Evolutionary conservation across 2,888 invertebrate genomes (phyloP), one percentile per base, ranked within the genome.

Genomic region (Lamellibrachia satsuma): DNA sequence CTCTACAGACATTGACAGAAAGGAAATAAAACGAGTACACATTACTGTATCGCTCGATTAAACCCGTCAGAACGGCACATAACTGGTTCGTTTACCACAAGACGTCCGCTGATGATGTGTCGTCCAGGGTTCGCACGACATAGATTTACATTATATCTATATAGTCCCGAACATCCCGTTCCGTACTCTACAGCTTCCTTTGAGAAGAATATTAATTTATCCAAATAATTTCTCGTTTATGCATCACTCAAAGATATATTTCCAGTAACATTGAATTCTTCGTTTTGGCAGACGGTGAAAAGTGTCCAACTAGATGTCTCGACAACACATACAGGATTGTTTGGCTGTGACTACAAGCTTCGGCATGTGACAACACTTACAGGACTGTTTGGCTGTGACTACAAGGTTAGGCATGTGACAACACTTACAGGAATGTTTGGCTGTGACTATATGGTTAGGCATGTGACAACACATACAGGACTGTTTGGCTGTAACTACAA

Each of bases 1-100:
- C 75, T 15, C n/a, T 75, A 75, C 22, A 22, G 22, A 75, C 75
- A 22, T 75, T 75, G 75, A 75, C 75, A 75, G 75, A 75, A 75
- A 75, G 15, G 75, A 15, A 22, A 15, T 75, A 22, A 75, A n/a
- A 75, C 75, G 75, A 75, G 75, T 75, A 75, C 75, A 75, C 75
- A 75, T 75, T 75, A 75, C n/a, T 75, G 22, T n/a, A 22, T 75
- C 75, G 75, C 75, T 75, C 75, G 75, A 75, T 75, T 75, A 75
- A 75, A 75, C 75, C 75, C 75, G 75, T 6, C 75, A 75, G 11
- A 75, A 75, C 22, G 75, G 75, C 22, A n/a, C n/a, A 22, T 15
- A 75, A 75, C 75, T 22, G 6, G 75, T 75, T 75, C 75, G 75
- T 75, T 22, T 75, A 75, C 75, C 75, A 75, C n/a, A 22, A 15